These are phyloP conservation scores for Griposia aprilina DNA, from an alignment of 2,888 invertebrate species.

Conservation along the genomic window DNA sequence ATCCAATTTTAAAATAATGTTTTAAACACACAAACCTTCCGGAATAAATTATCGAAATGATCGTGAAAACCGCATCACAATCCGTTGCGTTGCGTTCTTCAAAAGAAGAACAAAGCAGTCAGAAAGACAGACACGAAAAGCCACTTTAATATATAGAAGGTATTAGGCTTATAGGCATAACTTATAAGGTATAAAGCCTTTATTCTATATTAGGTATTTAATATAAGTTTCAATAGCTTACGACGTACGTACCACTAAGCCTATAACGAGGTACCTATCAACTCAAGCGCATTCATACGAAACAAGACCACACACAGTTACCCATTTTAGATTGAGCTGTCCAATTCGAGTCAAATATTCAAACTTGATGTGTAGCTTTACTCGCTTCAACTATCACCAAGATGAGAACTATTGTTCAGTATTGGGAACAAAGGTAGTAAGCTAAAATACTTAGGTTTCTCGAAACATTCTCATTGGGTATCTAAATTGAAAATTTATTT, in stretches of 20 bases:
- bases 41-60: background rate
- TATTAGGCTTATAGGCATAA: background rate
- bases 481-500: constrained; percentile 9
- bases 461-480: constrained; percentile 37
- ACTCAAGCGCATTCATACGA: constrained; percentile 24
- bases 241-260: constrained; percentile 4
- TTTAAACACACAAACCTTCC: background rate
- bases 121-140: background rate
- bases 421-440: constrained; percentile 59
- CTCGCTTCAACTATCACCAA: constrained; percentile 71
- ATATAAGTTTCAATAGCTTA: background rate
- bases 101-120: background rate
- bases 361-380: constrained; percentile 73
- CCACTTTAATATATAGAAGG: background rate
- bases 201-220: background rate
- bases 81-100: too few species aligned
- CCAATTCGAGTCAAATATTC: constrained; percentile 72
- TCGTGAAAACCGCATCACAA: background rate
- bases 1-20: background rate
- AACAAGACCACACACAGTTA: constrained; percentile 45
- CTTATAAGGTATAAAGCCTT: too few species aligned
- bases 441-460: constrained; percentile 57
- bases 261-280: constrained; percentile 8
- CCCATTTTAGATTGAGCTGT: constrained; percentile 66
- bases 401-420: constrained; percentile 65